Evolutionary conservation across 2,888 invertebrate species (phyloP).

Genomic region (Ormyrus rosae): DNA sequence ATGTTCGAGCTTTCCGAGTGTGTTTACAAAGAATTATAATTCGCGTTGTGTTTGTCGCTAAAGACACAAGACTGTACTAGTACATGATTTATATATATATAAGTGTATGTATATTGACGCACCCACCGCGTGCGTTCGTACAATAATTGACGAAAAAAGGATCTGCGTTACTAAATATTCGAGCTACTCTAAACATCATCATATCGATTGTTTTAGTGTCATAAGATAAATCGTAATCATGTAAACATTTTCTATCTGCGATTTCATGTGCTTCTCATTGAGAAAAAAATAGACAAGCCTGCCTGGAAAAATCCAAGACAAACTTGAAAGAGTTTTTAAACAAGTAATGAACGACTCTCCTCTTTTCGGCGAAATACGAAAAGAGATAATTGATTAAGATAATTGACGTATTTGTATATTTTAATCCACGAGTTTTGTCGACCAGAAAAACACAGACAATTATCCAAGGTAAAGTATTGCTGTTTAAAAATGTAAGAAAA

Average conservation of each 20-base stretch:
- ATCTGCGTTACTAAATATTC: conserved; percentile 51
- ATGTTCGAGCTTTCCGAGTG: conserved; percentile 35
- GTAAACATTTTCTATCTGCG: conserved; percentile 39
- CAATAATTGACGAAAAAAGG: conserved; percentile 50
- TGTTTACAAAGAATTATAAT: conserved; percentile 25
- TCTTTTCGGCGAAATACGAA: conserved; percentile 4
- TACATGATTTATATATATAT: conserved; percentile 46
- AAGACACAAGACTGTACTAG: conserved; percentile 54
- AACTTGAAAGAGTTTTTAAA: conserved; percentile 15
- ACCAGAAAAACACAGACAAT: conserved; percentile 25
- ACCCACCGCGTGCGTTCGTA: conserved; percentile 40
- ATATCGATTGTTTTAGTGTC: conserved; percentile 52
- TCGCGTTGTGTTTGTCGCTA: conserved; percentile 23
- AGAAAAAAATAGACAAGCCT: not conserved
- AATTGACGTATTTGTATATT: conserved; percentile 48
- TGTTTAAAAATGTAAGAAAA: conserved; percentile 50
- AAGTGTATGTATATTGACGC: conserved; percentile 23
- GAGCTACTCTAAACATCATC: conserved; percentile 48
- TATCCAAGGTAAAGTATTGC: conserved; percentile 41
- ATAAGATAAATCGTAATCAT: conserved; percentile 38
- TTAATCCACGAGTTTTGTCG: conserved; percentile 37
- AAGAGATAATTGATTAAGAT: not conserved
- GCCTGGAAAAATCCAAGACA: conserved; percentile 11
- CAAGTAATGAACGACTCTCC: not conserved
- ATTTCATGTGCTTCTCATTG: conserved; percentile 23